Conservation (phyloP, 2,797 vertebrate genomes). For the Cirrhinus molitorella region DNA sequence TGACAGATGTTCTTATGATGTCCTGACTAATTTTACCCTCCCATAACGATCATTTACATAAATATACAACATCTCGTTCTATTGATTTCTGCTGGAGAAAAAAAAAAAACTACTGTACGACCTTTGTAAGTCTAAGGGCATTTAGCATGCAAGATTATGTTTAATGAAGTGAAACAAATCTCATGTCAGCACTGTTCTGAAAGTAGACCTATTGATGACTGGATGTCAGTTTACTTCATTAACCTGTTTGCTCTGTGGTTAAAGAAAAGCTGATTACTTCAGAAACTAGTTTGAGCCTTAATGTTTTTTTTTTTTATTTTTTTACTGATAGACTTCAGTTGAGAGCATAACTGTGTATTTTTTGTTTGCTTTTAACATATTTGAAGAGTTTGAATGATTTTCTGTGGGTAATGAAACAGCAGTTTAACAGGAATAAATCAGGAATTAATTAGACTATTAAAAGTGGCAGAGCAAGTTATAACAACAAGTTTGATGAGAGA, state of each 20-base stretch:
- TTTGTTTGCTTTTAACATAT: neutral
- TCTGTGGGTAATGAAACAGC: neutral
- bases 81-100: neutral
- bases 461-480: neutral
- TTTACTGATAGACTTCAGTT: neutral
- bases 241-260: neutral
- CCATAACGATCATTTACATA: neutral
- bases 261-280: neutral
- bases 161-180: neutral
- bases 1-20: neutral
- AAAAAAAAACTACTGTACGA: neutral
- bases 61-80: neutral
- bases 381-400: neutral
- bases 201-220: neutral
- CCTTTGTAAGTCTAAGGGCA: neutral
- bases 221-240: neutral
- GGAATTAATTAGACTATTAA: neutral
- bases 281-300: neutral
- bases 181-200: neutral
- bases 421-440: neutral
- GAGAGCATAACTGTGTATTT: neutral
- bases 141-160: neutral
- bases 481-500: slow-evolving; percentile 1
- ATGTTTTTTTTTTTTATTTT: neutral
- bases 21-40: neutral